Conservation (phyloP, 2,113 vertebrate species). For the Colossoma macropomum region DNA sequence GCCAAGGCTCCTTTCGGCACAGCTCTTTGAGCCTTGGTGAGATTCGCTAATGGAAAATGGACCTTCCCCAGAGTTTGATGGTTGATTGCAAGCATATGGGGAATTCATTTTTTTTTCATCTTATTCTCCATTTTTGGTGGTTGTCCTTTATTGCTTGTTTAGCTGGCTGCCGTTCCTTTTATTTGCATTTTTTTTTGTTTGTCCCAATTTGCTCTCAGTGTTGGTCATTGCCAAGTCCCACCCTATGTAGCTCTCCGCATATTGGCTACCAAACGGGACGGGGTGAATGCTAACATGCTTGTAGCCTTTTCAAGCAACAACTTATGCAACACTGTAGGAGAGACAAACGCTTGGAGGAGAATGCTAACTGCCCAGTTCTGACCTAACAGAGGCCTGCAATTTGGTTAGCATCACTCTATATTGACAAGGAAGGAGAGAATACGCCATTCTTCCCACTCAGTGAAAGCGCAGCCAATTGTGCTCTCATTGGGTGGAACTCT, state of each 20-base stretch:
- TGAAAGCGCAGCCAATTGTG: neutral
- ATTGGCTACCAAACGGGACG: neutral
- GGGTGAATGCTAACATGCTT: neutral
- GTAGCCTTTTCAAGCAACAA: neutral
- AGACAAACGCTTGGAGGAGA: neutral
- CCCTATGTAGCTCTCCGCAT: neutral
- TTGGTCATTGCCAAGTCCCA: neutral
- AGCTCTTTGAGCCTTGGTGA: constrained; percentile 39
- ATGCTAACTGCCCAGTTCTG: neutral
- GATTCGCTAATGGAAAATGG: constrained; percentile 57
- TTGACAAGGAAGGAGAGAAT: neutral
- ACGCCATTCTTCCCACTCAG: constrained; percentile 11
- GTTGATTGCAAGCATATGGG: constrained; percentile 67
- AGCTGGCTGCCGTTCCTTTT: neutral
- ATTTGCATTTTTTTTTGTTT: constrained; percentile 17
- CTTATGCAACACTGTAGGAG: neutral
- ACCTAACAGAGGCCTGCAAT: neutral
- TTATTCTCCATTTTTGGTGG: constrained; percentile 43
- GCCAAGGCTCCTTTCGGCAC: constrained; percentile 45
- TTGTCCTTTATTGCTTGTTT: constrained; percentile 16
- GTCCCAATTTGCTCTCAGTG: neutral
- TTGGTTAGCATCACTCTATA: neutral
- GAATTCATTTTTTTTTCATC: constrained; percentile 43
- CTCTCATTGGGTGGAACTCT: constrained; percentile 28
- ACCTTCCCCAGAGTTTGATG: constrained; percentile 63